These are phyloP conservation scores for Epizoanthus illoricatus DNA, from an alignment of 92 coral and sea anemone species.

Conservation along the genomic window DNA sequence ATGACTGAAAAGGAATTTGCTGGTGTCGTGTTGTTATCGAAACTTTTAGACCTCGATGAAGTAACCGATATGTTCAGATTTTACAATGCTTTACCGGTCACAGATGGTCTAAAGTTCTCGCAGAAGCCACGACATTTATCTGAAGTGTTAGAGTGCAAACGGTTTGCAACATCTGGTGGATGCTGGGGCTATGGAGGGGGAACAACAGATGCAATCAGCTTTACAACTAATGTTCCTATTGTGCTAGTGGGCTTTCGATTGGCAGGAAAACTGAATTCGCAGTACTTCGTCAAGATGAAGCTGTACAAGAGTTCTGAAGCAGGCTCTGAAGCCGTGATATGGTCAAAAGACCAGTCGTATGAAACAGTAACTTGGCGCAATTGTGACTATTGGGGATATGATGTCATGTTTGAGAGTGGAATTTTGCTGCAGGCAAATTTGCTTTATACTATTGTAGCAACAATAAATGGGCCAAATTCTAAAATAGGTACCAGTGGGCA, in stretches of 20 bases:
- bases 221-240: not conserved
- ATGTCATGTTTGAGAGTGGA: conserved; percentile 20
- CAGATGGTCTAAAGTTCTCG: conserved; percentile 10
- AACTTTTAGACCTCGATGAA: conserved; percentile 26
- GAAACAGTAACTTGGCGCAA: not conserved
- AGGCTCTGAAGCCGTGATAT: not conserved
- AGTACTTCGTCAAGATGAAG: not conserved
- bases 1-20: conserved; percentile 58
- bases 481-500: not conserved
- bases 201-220: not conserved
- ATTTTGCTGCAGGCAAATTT: not conserved
- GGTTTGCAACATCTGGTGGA: not conserved
- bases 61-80: conserved; percentile 20
- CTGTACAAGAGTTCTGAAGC: not conserved
- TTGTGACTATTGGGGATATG: not conserved
- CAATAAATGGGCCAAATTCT: conserved; percentile 10
- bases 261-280: not conserved
- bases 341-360: not conserved
- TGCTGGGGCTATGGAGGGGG: not conserved
- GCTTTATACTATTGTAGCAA: not conserved
- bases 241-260: not conserved
- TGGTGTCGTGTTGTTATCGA: conserved; percentile 35
- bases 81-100: conserved; percentile 18
- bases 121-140: not conserved
- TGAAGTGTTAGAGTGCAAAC: not conserved